A percentile compares a stretch with the other conserved stretches of the same genome.
phyloP scores from a whole-genome alignment of 2,113 vertebrate species.

The Numida meleagris region DNA sequence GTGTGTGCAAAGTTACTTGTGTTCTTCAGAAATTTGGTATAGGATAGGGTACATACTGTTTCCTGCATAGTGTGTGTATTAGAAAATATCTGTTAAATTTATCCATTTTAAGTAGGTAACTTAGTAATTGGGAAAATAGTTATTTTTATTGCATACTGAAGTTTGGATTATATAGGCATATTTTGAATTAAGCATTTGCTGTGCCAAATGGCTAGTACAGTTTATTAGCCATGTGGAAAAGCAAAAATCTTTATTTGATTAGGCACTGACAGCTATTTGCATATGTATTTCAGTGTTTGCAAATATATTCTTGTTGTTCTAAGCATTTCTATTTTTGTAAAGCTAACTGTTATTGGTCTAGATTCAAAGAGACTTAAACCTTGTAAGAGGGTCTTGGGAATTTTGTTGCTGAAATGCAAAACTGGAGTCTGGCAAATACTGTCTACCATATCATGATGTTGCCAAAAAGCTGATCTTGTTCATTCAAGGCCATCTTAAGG shows the following conservation, averaged over 20 bases:
- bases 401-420: background rate
- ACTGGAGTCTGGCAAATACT: background rate
- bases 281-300: background rate
- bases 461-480: background rate
- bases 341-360: background rate
- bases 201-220: constrained; percentile 1
- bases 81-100: background rate
- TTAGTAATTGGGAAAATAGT: background rate
- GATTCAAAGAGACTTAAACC: background rate
- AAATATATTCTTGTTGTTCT: background rate
- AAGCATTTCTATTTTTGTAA: constrained; percentile 4
- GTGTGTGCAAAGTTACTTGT: background rate
- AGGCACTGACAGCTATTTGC: constrained; percentile 17
- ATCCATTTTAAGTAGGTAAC: background rate
- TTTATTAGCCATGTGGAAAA: constrained; percentile 40
- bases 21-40: accelerated
- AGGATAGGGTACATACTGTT: background rate
- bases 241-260: constrained; percentile 42
- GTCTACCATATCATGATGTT: background rate
- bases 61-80: background rate
- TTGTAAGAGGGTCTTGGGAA: background rate
- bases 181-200: background rate
- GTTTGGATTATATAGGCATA: background rate
- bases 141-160: background rate
- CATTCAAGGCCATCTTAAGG: background rate